Evolutionary conservation across 2,888 invertebrate genomes (phyloP).

Genomic region (Luperina testacea): DNA sequence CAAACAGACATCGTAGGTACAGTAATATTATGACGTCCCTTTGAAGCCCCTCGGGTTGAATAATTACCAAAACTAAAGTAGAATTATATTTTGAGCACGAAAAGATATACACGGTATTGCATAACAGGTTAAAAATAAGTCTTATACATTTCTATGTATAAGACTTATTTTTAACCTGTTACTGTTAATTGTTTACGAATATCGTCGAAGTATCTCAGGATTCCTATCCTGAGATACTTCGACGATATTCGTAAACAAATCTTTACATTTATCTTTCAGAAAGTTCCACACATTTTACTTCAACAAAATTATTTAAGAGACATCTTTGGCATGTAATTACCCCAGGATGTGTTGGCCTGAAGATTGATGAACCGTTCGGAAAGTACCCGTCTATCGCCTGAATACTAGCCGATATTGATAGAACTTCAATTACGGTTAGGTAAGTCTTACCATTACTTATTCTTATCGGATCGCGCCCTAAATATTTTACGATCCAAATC

Average conservation of each 20-base stretch:
- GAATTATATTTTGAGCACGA: conserved; percentile 11
- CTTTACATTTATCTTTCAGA: conserved; percentile 7
- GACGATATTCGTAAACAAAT: conserved; percentile 4
- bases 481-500: neutral
- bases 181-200: too few relatives aligned
- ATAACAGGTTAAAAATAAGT: conserved; percentile 10
- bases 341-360: neutral
- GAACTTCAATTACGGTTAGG: conserved; percentile 3
- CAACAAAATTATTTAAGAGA: conserved; percentile 14
- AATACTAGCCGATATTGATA: conserved; percentile 34
- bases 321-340: neutral
- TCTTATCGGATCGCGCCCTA: conserved; percentile 1
- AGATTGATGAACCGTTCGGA: conserved; percentile 20
- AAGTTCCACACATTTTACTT: conserved; percentile 30
- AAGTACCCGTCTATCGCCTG: neutral
- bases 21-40: conserved; percentile 6
- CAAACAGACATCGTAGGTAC: conserved; percentile 16
- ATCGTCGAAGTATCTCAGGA: too few relatives aligned
- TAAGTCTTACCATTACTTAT: conserved; percentile 20
- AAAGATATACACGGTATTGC: conserved; percentile 16
- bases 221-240: conserved; percentile 3
- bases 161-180: too few relatives aligned
- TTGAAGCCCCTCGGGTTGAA: neutral
- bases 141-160: too few relatives aligned
- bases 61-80: neutral